These are phyloP conservation scores for Anoplopoma fimbria DNA, from an alignment of 2,113 vertebrate genomes.

Conservation along the genomic window DNA sequence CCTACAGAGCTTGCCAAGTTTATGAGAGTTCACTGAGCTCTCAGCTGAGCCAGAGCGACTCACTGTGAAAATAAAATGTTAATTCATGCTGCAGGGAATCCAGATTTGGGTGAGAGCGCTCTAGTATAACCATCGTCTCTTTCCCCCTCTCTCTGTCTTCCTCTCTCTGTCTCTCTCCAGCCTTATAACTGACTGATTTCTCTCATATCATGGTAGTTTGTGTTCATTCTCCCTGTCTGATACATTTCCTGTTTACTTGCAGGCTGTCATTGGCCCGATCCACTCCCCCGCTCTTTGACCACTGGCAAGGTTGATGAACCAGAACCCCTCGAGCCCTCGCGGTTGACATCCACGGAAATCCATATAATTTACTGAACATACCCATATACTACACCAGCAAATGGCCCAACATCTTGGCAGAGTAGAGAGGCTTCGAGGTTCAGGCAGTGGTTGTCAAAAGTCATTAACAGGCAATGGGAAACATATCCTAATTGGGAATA, in stretches of 20 bases:
- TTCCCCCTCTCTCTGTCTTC: slow-evolving; percentile 38
- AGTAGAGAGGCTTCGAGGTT: slow-evolving; percentile 27
- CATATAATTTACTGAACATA: slow-evolving; percentile 66
- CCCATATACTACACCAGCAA: slow-evolving; percentile 48
- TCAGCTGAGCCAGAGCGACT: slow-evolving; percentile 72
- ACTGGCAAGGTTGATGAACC: slow-evolving; percentile 50
- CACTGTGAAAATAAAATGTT: slow-evolving; percentile 82
- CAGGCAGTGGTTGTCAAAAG: slow-evolving; percentile 71
- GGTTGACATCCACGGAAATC: slow-evolving; percentile 45
- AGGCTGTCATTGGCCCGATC: slow-evolving; percentile 47
- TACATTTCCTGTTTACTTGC: slow-evolving; percentile 56
- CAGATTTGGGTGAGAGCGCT: slow-evolving; percentile 75
- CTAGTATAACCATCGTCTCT: slow-evolving; percentile 53
- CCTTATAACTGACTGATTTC: slow-evolving; percentile 46
- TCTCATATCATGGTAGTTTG: slow-evolving; percentile 43
- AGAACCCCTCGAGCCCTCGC: slow-evolving; percentile 42
- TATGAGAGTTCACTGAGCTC: slow-evolving; percentile 78
- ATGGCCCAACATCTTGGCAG: slow-evolving; percentile 26
- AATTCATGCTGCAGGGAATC: slow-evolving; percentile 80
- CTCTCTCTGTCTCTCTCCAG: slow-evolving; percentile 37
- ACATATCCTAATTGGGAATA: slow-evolving; percentile 72
- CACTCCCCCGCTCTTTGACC: slow-evolving; percentile 37
- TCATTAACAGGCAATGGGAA: slow-evolving; percentile 65
- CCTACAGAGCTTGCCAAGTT: slow-evolving; percentile 79
- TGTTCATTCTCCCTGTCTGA: slow-evolving; percentile 46